phyloP scores from a whole-genome alignment of 2,888 invertebrate genomes.

The Smittia sp. region DNA sequence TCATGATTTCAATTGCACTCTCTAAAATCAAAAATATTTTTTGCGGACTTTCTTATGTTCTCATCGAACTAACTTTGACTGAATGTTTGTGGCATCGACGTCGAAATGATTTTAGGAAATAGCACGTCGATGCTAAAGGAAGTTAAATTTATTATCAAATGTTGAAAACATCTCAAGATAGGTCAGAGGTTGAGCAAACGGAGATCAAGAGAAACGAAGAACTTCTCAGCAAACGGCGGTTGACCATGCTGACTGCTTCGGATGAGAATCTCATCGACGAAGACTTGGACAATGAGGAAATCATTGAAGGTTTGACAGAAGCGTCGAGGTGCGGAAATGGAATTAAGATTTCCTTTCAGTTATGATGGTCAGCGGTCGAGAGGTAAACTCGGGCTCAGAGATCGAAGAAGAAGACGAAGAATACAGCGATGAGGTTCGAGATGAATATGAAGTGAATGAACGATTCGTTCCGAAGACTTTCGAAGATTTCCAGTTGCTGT shows the following conservation, averaged over 20 bases:
- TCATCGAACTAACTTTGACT: constrained; percentile 5
- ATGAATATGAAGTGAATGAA: background rate
- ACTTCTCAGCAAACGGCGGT: constrained; percentile 46
- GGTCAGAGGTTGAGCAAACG: background rate
- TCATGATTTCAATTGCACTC: background rate
- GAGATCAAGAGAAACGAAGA: constrained; percentile 34
- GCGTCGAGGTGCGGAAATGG: background rate
- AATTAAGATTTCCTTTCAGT: background rate
- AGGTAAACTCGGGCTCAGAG: constrained; percentile 45
- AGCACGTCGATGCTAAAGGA: background rate
- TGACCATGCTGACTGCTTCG: constrained; percentile 50
- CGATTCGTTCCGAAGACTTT: constrained; percentile 42
- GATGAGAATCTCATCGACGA: constrained; percentile 47
- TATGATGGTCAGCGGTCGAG: constrained; percentile 45
- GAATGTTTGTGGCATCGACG: background rate
- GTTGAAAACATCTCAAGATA: constrained; percentile 37
- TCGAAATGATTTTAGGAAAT: background rate
- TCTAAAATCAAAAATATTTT: constrained; percentile 23
- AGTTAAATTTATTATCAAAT: constrained; percentile 18
- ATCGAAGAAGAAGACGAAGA: constrained; percentile 43
- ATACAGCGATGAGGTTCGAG: constrained; percentile 24
- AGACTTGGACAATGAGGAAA: constrained; percentile 38
- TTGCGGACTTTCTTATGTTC: constrained; percentile 3
- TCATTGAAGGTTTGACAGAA: constrained; percentile 35
- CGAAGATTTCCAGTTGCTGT: constrained; percentile 29